Percentiles rank a stretch among this genome's conserved stretches.
Conservation (phyloP, 1,140 invertebrate species). For the Solenopsis fugax region DNA sequence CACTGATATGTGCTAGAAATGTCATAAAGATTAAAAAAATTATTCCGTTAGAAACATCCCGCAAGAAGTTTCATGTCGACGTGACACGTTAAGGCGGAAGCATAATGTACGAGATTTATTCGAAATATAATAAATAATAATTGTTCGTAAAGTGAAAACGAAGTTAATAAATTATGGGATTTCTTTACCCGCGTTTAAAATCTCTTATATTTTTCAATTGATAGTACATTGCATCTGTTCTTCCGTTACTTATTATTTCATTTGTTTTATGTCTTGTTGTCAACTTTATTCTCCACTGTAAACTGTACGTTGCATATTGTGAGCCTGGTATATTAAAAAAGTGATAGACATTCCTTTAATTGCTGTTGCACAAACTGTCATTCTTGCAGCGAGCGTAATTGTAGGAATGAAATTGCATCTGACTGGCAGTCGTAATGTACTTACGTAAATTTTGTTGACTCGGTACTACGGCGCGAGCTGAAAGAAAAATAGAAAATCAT, state of each 20-base stretch:
- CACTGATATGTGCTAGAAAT: neutral
- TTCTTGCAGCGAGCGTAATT: conserved; percentile 18
- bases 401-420: conserved; percentile 29
- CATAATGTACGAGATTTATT: neutral
- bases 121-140: too few species aligned
- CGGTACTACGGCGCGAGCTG: neutral
- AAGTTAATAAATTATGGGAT: conserved; percentile 17
- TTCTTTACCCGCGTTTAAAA: neutral
- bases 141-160: neutral
- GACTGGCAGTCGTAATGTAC: conserved; percentile 15
- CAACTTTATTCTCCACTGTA: neutral
- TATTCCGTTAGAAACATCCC: neutral
- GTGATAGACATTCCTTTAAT: conserved; percentile 1
- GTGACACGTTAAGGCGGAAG: conserved; percentile 1
- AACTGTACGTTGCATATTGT: neutral
- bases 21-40: neutral
- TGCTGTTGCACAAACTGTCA: conserved; percentile 4
- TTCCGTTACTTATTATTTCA: neutral
- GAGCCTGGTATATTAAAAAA: conserved; percentile 10
- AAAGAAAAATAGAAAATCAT: conserved; percentile 34
- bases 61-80: neutral
- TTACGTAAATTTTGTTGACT: conserved; percentile 52
- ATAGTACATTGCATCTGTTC: neutral
- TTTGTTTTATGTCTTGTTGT: neutral
- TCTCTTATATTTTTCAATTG: neutral